Evolutionary conservation across 2,113 vertebrate species (phyloP).

Genomic region (Cynoglossus semilaevis): DNA sequence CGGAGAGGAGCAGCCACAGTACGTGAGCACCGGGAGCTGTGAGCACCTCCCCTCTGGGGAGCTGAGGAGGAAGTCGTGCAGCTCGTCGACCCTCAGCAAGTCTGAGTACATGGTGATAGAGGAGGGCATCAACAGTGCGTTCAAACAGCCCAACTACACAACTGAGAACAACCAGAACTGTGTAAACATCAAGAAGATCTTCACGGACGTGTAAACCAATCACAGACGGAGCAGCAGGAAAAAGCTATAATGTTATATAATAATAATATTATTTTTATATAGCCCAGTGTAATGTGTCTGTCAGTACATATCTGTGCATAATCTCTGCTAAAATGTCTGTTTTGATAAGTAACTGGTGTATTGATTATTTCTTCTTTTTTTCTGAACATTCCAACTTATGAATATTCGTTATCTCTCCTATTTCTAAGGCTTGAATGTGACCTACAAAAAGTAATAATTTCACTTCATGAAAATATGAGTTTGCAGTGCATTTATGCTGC

Average conservation of each 20-base stretch:
- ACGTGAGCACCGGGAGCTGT: slow-evolving; percentile 86
- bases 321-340: slow-evolving; percentile 37
- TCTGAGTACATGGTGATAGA: slow-evolving; percentile 94
- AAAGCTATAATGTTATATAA: slow-evolving; percentile 18
- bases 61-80: slow-evolving; percentile 85
- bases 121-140: slow-evolving; percentile 86
- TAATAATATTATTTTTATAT: slow-evolving; percentile 51
- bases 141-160: slow-evolving; percentile 87
- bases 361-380: neutral
- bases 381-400: no score
- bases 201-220: slow-evolving; percentile 88
- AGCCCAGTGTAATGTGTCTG: slow-evolving; percentile 51
- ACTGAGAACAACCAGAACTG: slow-evolving; percentile 91
- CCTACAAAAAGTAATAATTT: no score
- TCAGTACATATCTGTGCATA: slow-evolving; percentile 63
- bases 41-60: slow-evolving; percentile 88
- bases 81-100: slow-evolving; percentile 91
- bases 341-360: slow-evolving; percentile 41
- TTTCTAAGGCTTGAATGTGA: no score
- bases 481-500: neutral
- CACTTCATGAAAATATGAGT: no score
- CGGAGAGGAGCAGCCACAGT: slow-evolving; percentile 92
- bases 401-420: no score
- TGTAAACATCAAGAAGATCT: slow-evolving; percentile 95
- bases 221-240: slow-evolving; percentile 40